A percentile compares a stretch with the other conserved stretches of the same genome.
Conservation (phyloP, 2,797 vertebrate genomes). For the Zenarchopterus dispar region DNA sequence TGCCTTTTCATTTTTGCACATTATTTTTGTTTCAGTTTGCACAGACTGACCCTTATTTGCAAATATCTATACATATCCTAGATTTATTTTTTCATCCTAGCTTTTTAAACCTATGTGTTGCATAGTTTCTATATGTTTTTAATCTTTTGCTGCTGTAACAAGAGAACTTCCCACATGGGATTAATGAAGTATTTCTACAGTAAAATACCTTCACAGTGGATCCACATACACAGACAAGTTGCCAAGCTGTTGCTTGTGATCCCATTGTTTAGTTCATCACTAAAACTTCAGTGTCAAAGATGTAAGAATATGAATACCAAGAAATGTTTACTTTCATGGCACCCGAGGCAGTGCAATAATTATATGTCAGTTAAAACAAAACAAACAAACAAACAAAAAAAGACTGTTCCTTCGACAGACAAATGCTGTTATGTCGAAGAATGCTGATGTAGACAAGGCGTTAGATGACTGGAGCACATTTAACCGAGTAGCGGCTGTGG, state of each 20-base stretch:
- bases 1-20: too few species aligned
- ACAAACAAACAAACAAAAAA: too few species aligned
- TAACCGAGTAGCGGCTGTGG: conserved; percentile 30
- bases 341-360: conserved; percentile 39
- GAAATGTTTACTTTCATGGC: conserved; percentile 25
- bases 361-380: conserved; percentile 4
- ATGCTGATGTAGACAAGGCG: conserved; percentile 3
- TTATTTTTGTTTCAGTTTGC: too few species aligned
- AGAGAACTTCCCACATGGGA: too few species aligned
- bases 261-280: background rate
- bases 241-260: background rate
- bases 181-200: too few species aligned
- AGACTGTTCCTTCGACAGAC: conserved; percentile 5
- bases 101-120: too few species aligned
- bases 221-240: background rate
- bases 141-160: too few species aligned
- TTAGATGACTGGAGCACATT: conserved; percentile 17
- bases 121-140: too few species aligned
- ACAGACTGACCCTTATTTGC: too few species aligned
- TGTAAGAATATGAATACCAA: conserved; percentile 8
- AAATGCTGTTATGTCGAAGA: conserved; percentile 1
- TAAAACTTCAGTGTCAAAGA: conserved; percentile 12
- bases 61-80: too few species aligned
- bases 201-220: conserved; percentile 1
- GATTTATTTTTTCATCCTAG: too few species aligned